These are phyloP conservation scores for Gorsachius goisagi DNA, from an alignment of 2,113 vertebrate genomes.

Conservation along the genomic window DNA sequence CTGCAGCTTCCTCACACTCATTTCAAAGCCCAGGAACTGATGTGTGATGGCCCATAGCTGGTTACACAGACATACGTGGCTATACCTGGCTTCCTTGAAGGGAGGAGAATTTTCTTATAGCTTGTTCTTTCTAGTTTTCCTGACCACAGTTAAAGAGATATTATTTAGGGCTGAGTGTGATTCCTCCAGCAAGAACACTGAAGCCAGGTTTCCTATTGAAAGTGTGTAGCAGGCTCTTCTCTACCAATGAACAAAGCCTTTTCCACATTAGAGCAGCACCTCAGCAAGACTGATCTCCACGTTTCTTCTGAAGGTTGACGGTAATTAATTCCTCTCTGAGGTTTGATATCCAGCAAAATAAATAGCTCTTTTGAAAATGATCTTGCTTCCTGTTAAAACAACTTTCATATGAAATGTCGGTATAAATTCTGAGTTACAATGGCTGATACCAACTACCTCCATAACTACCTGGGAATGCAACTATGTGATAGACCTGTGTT, in stretches of 20 bases:
- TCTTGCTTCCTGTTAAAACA: neutral
- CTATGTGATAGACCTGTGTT: neutral
- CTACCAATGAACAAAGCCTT: neutral
- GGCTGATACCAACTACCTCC: neutral
- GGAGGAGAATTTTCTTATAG: neutral
- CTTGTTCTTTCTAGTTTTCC: neutral
- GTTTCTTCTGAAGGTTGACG: neutral
- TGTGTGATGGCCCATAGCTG: neutral
- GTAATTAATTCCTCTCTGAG: neutral
- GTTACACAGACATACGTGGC: neutral
- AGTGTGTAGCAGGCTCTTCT: neutral
- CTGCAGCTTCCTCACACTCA: neutral
- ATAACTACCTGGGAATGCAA: neutral
- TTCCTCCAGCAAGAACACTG: neutral
- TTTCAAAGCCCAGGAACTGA: neutral
- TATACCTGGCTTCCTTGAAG: neutral
- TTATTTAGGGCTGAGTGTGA: neutral
- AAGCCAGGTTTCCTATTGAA: neutral
- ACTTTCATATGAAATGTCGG: neutral
- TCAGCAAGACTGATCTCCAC: neutral
- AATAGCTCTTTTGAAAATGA: neutral
- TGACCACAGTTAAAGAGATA: neutral
- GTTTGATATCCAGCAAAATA: neutral
- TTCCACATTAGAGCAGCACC: neutral
- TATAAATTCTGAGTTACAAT: neutral